These are phyloP conservation scores for Acanthopleura granulata DNA, from an alignment of 2,888 invertebrate genomes.

Conservation along the genomic window DNA sequence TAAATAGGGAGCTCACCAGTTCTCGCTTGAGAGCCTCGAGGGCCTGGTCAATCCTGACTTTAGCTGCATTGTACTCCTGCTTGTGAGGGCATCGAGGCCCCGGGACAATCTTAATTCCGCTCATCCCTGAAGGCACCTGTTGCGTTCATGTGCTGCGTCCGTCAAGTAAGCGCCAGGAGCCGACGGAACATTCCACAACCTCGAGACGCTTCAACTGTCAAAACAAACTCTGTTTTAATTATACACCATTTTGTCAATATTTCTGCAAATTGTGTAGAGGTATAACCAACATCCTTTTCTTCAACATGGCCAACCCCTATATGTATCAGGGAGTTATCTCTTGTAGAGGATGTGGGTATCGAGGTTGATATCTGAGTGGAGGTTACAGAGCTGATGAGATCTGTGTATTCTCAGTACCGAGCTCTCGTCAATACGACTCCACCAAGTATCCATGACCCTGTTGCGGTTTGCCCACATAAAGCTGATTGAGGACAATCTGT, in stretches of 20 bases:
- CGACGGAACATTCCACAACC: too few species aligned
- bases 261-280: too few species aligned
- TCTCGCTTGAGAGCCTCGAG: constrained; percentile 6
- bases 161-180: not conserved
- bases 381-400: not conserved
- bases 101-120: not conserved
- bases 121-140: constrained; percentile 5
- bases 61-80: constrained; percentile 9
- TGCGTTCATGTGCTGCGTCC: not conserved
- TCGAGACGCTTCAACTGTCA: too few species aligned
- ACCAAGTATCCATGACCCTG: not conserved
- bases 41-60: constrained; percentile 6
- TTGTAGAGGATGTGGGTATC: too few species aligned
- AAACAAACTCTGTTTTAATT: too few species aligned
- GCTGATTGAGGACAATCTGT: not conserved
- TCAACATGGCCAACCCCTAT: not conserved
- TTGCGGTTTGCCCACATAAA: not conserved
- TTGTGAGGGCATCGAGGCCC: not conserved
- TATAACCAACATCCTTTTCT: not conserved
- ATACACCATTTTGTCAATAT: too few species aligned
- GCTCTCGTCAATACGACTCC: not conserved
- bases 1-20: not conserved
- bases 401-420: not conserved
- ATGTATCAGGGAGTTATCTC: too few species aligned
- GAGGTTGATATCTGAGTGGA: not conserved